Evolutionary conservation across 1,140 invertebrate species (phyloP).

Genomic region (Brachionus asplanchnoidis): DNA sequence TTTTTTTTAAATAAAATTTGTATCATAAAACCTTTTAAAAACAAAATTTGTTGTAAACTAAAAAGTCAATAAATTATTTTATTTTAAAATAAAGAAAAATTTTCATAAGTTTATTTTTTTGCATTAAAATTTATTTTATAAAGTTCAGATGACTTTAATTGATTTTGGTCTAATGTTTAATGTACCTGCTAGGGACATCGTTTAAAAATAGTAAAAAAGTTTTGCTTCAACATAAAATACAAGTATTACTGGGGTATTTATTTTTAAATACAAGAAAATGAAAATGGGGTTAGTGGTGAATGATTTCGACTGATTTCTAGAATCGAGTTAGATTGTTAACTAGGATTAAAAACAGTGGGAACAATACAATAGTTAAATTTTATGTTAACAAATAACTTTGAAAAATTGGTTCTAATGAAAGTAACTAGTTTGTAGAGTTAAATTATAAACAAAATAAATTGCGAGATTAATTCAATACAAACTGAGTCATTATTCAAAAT

Average conservation of each 20-base stretch:
- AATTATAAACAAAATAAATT: not conserved
- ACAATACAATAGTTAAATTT: not conserved
- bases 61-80: no score
- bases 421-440: not conserved
- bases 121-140: not conserved
- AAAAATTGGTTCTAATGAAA: not conserved
- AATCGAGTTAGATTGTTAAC: not conserved
- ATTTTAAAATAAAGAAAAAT: no score
- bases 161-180: not conserved
- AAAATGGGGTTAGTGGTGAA: not conserved
- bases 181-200: not conserved
- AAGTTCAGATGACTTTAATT: not conserved
- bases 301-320: not conserved
- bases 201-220: not conserved
- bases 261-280: not conserved
- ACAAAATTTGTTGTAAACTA: no score
- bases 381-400: not conserved
- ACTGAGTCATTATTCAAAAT: constrained; percentile 2
- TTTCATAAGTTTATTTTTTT: no score
- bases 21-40: no score
- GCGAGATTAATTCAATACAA: not conserved
- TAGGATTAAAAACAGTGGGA: not conserved
- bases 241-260: not conserved
- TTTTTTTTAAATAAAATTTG: no score
- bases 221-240: not conserved